Conservation (phyloP, 53 echinoderm and acorn worm species). For the Crossaster papposus region DNA sequence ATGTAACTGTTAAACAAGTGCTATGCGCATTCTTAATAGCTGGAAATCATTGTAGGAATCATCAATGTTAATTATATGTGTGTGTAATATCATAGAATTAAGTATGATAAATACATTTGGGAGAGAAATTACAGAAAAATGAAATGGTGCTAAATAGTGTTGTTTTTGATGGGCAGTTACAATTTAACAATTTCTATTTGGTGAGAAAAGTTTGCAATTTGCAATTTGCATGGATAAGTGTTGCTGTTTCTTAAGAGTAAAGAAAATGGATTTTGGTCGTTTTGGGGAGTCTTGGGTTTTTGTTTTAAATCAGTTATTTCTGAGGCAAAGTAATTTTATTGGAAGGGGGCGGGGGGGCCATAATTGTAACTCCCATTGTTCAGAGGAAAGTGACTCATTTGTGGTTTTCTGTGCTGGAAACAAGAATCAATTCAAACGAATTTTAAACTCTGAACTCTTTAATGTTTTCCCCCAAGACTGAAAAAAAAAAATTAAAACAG, state of each 20-base stretch:
- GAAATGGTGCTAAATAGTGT: conserved; percentile 31
- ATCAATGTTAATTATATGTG: background rate
- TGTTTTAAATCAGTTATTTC: background rate
- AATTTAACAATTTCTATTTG: background rate
- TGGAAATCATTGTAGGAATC: background rate
- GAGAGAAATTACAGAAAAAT: conserved; percentile 13
- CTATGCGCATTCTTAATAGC: background rate
- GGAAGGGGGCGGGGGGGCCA: background rate
- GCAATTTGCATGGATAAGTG: background rate
- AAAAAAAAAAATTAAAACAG: background rate
- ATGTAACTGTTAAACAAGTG: background rate
- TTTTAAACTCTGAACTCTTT: background rate
- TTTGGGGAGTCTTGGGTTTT: no score
- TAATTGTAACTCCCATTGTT: background rate
- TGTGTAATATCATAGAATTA: background rate
- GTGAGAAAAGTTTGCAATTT: background rate
- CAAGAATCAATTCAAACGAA: background rate
- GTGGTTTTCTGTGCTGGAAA: background rate
- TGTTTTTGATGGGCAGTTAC: background rate
- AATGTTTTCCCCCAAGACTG: background rate
- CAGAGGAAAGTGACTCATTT: background rate
- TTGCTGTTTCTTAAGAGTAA: background rate
- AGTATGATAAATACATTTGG: background rate
- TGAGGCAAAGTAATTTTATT: background rate
- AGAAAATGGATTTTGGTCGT: background rate